Evolutionary conservation across 2,797 vertebrate species (phyloP), one percentile per base, ranked within the genome.

Genomic region (Limosa lapponica): DNA sequence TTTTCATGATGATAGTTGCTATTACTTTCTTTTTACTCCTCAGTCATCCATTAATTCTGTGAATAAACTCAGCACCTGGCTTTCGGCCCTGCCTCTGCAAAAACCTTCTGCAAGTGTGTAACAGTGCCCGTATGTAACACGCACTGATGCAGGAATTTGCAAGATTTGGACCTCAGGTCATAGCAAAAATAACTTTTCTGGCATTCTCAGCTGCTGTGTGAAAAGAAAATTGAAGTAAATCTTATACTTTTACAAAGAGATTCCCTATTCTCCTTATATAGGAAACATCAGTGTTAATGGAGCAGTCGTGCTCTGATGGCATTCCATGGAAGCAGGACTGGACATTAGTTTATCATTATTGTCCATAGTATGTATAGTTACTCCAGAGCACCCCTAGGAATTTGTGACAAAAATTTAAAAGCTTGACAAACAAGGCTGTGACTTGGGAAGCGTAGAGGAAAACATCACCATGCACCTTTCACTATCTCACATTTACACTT

Each of bases 401-500:
- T 41, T 44, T 61, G 46, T 75, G 20, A 59, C 41, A 55, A 83
- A 89, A 73, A 73, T 79, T 52, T 2, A 48, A 70, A 89, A 65
- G 24, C 11, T 59, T 86, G 44, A 72, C 69, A 80, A 4, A 2
- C 20, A 64, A 73, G 41, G 44, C 27, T 62, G 46, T 28, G 48
- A 82, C 49, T 28, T 74, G 18, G 43, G 25, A 74, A 84, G 54
- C 70, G 93, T 1, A 59, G 37, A 87, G 16, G 28, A 93, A 96
- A 91, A 41, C 15, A 57, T 23, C 62, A 27, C 15, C 72, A 25
- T 11, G 30, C 20, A 78, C 49, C 52, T 95, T 86, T 72, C 3
- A 5, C 43, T 58, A 36, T n/a, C 20, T 79, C 62, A 27, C 25
- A 44, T 73, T 75, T 90, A 89, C 70, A 96, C 98, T 98, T 98